These are phyloP conservation scores for Drosophila prosaltans DNA, from an alignment of 1,140 invertebrate genomes.

Conservation along the genomic window DNA sequence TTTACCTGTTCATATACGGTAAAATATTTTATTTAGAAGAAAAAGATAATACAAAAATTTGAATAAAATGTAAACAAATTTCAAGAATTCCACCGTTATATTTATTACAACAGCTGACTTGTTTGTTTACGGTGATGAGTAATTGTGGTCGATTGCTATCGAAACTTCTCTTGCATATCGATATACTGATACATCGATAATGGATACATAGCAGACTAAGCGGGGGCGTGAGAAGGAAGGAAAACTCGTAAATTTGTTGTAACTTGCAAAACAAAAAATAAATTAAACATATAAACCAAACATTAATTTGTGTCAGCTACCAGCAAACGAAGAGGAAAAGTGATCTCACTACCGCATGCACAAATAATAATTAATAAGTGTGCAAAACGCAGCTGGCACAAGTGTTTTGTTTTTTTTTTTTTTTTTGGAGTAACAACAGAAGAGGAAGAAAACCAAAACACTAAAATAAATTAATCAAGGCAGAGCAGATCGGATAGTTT, in stretches of 20 bases:
- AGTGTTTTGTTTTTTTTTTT: slow-evolving; percentile 26
- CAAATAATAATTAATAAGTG: background rate
- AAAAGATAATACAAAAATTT: too few relatives aligned
- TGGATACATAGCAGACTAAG: slow-evolving; percentile 4
- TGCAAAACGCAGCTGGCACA: slow-evolving; percentile 21
- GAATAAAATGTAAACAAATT: too few relatives aligned
- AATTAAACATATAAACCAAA: background rate
- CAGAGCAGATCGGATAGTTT: slow-evolving; percentile 14
- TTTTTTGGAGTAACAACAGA: slow-evolving; percentile 37
- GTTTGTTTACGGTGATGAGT: too few relatives aligned
- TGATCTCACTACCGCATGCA: background rate
- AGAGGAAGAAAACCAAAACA: slow-evolving; percentile 7
- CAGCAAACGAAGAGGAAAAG: background rate
- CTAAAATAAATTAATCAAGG: slow-evolving; percentile 46
- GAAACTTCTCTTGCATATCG: background rate
- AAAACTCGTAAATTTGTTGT: slow-evolving; percentile 7
- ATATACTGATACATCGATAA: slow-evolving; percentile 6
- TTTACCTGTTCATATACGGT: too few relatives aligned
- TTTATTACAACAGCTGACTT: too few relatives aligned
- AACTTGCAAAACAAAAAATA: background rate
- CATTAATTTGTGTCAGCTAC: background rate
- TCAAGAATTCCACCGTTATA: too few relatives aligned
- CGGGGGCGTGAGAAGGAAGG: background rate
- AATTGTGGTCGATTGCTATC: too few relatives aligned
- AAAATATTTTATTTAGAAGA: too few relatives aligned